Percentiles rank a stretch among this genome's conserved stretches.
Conservation (phyloP, 2,888 invertebrate genomes). For the Scaptomyza caliginosa region DNA sequence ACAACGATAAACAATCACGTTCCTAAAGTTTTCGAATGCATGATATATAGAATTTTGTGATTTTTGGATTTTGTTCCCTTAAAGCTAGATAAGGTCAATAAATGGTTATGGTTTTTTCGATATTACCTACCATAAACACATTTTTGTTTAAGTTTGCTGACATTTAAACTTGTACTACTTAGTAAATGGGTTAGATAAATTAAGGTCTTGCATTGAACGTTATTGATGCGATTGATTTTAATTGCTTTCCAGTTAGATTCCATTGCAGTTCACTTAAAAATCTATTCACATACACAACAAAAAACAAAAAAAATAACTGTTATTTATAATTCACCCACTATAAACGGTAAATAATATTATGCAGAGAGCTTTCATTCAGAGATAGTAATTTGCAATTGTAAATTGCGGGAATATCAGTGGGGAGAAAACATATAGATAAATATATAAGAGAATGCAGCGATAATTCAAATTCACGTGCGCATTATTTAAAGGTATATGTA, state of each 20-base stretch:
- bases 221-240: neutral
- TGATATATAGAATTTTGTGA: conserved; percentile 11
- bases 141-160: conserved; percentile 8
- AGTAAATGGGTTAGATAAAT: neutral
- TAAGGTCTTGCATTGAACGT: neutral
- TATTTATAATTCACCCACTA: conserved; percentile 16
- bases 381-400: conserved; percentile 26
- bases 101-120: conserved; percentile 4
- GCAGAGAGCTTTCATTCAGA: conserved; percentile 11
- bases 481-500: conserved; percentile 28
- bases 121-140: conserved; percentile 15
- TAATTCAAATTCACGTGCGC: conserved; percentile 52
- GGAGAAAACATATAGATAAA: conserved; percentile 5
- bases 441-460: conserved; percentile 8
- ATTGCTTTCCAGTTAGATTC: neutral
- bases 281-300: conserved; percentile 1
- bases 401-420: conserved; percentile 25
- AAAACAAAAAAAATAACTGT: conserved; percentile 10
- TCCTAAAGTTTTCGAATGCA: conserved; percentile 12
- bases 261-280: neutral
- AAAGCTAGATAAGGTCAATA: conserved; percentile 37
- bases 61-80: conserved; percentile 14
- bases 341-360: conserved; percentile 15
- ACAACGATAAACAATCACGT: conserved; percentile 44
- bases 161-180: conserved; percentile 2